A percentile compares a stretch with the other conserved stretches of the same genome.
Conservation (phyloP, 2,113 vertebrate species). For the Periophthalmus modestus region DNA sequence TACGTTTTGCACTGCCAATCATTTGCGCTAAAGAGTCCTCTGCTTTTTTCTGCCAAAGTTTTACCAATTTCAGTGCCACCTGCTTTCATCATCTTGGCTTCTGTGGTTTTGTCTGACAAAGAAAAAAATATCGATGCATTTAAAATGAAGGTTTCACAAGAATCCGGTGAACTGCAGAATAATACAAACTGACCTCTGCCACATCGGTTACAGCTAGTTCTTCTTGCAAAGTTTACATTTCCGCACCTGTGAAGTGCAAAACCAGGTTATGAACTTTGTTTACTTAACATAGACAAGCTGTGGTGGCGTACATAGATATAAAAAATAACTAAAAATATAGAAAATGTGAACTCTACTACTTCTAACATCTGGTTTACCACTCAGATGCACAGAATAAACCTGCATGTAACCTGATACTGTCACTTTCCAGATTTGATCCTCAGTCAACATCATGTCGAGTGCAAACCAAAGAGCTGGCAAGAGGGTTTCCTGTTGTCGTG, state of each 20-base stretch:
- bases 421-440: not conserved
- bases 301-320: not conserved
- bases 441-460: not conserved
- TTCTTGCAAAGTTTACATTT: conserved; percentile 96
- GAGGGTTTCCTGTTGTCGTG: not conserved
- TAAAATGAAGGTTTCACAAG: not conserved
- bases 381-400: not conserved
- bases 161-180: not conserved
- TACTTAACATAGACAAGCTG: not conserved
- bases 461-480: not conserved
- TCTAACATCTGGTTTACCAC: conserved; percentile 21
- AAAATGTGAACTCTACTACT: not conserved
- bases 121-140: not conserved
- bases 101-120: conserved; percentile 91
- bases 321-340: not conserved
- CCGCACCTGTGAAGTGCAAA: conserved; percentile 82
- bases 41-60: conserved; percentile 96
- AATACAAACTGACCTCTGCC: conserved; percentile 82
- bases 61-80: conserved; percentile 98
- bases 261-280: not conserved
- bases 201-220: conserved; percentile 96
- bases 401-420: conserved; percentile 28
- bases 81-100: conserved; percentile 99
- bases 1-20: conserved; percentile 99
- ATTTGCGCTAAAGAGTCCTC: conserved; percentile 96